Percentiles rank a stretch among this genome's conserved stretches.
Evolutionary conservation across 2,113 vertebrate genomes (phyloP).

Genomic region (Cettia cetti): DNA sequence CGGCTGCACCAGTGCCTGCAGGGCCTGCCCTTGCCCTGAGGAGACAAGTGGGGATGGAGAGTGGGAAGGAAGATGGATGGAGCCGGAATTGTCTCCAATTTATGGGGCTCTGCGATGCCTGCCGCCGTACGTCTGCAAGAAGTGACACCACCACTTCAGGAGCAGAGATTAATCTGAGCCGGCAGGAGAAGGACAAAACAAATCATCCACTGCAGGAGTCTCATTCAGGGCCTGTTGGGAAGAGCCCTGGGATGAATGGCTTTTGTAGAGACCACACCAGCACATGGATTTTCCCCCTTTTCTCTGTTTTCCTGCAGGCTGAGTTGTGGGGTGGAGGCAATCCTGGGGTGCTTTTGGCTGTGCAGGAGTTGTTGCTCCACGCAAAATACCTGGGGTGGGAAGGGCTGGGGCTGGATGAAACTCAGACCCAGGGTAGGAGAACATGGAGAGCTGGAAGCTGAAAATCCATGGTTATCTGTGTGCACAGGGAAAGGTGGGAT

Average conservation of each 20-base stretch:
- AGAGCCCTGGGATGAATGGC: conserved; percentile 12
- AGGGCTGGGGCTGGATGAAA: not conserved
- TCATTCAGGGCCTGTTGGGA: conserved; percentile 24
- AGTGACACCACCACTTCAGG: conserved; percentile 57
- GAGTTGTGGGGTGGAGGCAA: rapidly evolving
- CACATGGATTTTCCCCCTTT: not conserved
- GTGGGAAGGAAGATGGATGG: conserved; percentile 24
- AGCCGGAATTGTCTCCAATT: conserved; percentile 40
- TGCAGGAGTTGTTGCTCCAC: rapidly evolving
- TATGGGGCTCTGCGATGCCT: conserved; percentile 22
- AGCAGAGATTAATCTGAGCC: conserved; percentile 63
- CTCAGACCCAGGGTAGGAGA: not conserved
- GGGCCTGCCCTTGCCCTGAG: conserved; percentile 12
- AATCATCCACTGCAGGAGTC: conserved; percentile 55
- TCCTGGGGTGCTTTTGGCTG: not conserved
- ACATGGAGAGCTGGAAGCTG: not conserved
- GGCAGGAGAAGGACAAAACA: conserved; percentile 65
- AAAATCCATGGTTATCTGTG: rapidly evolving
- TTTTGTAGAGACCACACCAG: not conserved
- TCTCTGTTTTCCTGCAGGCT: not conserved
- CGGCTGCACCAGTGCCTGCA: not conserved
- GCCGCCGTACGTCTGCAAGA: conserved; percentile 17
- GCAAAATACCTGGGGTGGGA: not conserved
- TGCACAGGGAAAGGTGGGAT: not conserved
- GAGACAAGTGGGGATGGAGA: not conserved